Base-by-base conservation (phyloP, 2,113 vertebrate species). In the Puntigrus tetrazona region DNA sequence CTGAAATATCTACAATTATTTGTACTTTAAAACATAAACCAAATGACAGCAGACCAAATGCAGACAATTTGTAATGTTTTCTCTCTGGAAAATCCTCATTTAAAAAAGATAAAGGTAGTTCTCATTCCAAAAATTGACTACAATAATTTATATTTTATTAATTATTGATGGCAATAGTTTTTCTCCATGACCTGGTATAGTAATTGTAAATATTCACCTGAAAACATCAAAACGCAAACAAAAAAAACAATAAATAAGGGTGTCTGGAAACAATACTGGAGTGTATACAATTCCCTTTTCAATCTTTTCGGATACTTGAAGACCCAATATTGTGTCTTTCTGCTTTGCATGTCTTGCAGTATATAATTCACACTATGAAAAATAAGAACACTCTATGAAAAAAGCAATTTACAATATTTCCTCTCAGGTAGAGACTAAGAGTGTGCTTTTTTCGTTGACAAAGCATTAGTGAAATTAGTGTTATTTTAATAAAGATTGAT, bases 271-370 rank as follows among this genome's bases (percentile, higher is more conserved):
- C 61, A 59, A 78, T 78, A 14, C 31, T 47, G 41, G 59, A 67
- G 78, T 80, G 78, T 34, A 65, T 67, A 18, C 59, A 63, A 80
- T 80, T 80, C 27, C 38, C 41, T 80, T 80, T 45, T 11, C 78
- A 80, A 67, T 80, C 41, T 31, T 31, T 57, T 50, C 38, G 22
- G 73, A 27, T 65, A 31, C 70, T 75, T 61, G 47, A 67, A 41
- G 38, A 45, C 3, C 4, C 29, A 4, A 31, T 36, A 29, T 69
- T 20, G 50, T 50, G 67, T n/a, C 18, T 50, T 45, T 20, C 50
- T 47, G 20, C 55, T 18, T 20, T 41, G 36, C 55, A 27, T 18
- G 29, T 63, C 13, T 73, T 73, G 73, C 27, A 4, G 73, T 31
- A 47, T 29, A 75, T 75, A 47, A 47, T 67, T 67, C 10, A 20